phyloP scores from a whole-genome alignment of 1,140 invertebrate species.

The Achroia grisella region DNA sequence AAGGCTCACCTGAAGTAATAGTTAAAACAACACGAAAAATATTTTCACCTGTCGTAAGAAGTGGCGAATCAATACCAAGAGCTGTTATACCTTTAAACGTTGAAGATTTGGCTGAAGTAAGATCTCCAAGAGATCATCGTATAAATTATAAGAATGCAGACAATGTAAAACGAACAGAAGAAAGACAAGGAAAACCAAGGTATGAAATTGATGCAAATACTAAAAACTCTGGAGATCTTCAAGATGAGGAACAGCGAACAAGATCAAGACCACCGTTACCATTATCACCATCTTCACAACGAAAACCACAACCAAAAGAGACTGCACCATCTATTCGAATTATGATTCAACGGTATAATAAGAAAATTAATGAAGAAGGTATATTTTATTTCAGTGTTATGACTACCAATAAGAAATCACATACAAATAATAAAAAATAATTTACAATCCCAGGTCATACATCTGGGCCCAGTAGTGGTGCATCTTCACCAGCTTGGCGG shows the following conservation, averaged over 20 bases:
- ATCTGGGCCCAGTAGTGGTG: conserved; percentile 73
- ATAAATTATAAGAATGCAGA: conserved; percentile 3
- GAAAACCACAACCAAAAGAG: conserved; percentile 74
- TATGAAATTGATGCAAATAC: conserved; percentile 2
- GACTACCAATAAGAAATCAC: too few relatives aligned
- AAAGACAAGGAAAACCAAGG: conserved; percentile 10
- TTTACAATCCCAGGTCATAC: conserved; percentile 35
- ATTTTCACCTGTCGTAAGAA: conserved; percentile 79
- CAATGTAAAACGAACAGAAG: conserved; percentile 19
- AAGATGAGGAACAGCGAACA: conserved; percentile 40
- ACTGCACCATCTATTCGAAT: conserved; percentile 78
- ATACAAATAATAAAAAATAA: too few relatives aligned
- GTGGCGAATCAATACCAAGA: conserved; percentile 67
- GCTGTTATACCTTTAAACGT: conserved; percentile 68
- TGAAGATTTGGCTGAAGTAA: conserved; percentile 61
- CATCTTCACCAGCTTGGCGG: conserved; percentile 76
- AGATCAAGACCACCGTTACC: conserved; percentile 70
- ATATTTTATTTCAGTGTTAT: background rate
- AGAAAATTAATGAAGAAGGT: conserved; percentile 74
- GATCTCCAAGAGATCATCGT: conserved; percentile 22
- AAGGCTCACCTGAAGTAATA: conserved; percentile 75
- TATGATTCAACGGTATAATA: conserved; percentile 80
- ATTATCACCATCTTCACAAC: conserved; percentile 71
- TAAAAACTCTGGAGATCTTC: conserved; percentile 48
- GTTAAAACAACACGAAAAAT: conserved; percentile 85